Evolutionary conservation across 2,113 vertebrate genomes (phyloP).

Genomic region (Prunella himalayana): DNA sequence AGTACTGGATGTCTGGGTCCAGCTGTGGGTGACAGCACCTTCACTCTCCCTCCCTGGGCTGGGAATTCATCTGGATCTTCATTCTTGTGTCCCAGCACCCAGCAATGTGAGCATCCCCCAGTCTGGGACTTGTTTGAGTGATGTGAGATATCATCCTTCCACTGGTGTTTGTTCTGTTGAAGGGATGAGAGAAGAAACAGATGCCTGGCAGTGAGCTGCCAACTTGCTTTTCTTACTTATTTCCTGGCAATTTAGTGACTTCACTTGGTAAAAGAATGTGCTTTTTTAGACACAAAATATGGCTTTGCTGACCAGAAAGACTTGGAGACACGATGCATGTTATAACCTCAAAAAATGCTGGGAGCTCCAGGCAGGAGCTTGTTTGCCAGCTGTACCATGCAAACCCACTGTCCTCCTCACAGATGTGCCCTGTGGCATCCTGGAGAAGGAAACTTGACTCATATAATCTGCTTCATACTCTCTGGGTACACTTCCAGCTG

Average conservation of each 20-base stretch:
- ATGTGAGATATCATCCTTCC: background rate
- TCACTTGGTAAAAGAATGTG: background rate
- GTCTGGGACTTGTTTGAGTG: background rate
- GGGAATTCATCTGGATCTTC: background rate
- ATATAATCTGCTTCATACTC: background rate
- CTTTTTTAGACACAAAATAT: background rate
- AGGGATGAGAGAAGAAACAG: background rate
- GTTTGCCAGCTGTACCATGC: background rate
- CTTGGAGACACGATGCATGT: rapidly evolving
- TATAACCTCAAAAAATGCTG: background rate
- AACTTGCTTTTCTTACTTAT: background rate
- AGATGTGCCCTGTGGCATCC: background rate
- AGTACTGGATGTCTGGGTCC: background rate
- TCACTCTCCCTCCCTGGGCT: background rate
- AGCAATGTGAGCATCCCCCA: background rate
- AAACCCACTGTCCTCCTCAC: background rate
- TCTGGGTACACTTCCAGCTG: background rate
- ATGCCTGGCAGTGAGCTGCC: background rate
- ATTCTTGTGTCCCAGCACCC: background rate
- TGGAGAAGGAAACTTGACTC: background rate
- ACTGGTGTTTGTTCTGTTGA: background rate
- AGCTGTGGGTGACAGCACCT: background rate
- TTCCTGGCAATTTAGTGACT: background rate
- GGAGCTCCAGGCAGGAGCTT: background rate
- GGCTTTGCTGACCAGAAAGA: background rate